These are phyloP conservation scores for Pyrocephalus nanus DNA, from an alignment of 2,797 vertebrate species.

Conservation along the genomic window DNA sequence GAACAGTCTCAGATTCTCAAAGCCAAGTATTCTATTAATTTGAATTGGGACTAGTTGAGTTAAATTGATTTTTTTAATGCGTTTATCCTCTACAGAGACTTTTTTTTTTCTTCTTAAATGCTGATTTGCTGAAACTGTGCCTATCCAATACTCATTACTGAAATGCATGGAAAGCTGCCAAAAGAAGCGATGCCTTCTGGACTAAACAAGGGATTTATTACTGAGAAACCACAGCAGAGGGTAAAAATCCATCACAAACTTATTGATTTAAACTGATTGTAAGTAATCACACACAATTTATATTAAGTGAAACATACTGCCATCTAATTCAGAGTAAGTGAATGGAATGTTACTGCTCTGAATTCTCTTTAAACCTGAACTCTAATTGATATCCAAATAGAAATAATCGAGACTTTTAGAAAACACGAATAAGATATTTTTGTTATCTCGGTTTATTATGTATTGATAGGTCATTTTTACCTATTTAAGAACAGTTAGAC, in stretches of 20 bases:
- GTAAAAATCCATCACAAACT: constrained; percentile 66
- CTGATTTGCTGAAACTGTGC: constrained; percentile 57
- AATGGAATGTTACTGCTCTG: constrained; percentile 14
- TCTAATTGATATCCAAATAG: constrained; percentile 48
- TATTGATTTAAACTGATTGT: constrained; percentile 70
- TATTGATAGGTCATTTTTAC: constrained; percentile 42
- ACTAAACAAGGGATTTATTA: constrained; percentile 69
- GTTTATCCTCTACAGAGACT: constrained; percentile 36
- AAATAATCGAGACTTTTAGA: constrained; percentile 49
- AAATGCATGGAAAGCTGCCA: constrained; percentile 62
- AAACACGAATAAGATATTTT: constrained; percentile 39
- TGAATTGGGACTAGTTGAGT: constrained; percentile 32
- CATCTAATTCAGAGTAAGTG: constrained; percentile 59
- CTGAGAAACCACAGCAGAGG: constrained; percentile 46
- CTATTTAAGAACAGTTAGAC: constrained; percentile 22
- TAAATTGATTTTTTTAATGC: constrained; percentile 59
- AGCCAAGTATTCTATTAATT: constrained; percentile 12
- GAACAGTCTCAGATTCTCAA: background rate
- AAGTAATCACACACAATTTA: constrained; percentile 67
- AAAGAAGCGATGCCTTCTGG: constrained; percentile 53
- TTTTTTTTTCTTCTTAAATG: background rate
- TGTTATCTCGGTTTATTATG: background rate
- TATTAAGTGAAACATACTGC: constrained; percentile 68
- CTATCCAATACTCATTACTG: constrained; percentile 62
- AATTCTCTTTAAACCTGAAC: constrained; percentile 54